Evolutionary conservation across 2,113 vertebrate species (phyloP), one percentile per base, ranked within the genome.

Genomic region (Calyptommatus sinebrachiatus): DNA sequence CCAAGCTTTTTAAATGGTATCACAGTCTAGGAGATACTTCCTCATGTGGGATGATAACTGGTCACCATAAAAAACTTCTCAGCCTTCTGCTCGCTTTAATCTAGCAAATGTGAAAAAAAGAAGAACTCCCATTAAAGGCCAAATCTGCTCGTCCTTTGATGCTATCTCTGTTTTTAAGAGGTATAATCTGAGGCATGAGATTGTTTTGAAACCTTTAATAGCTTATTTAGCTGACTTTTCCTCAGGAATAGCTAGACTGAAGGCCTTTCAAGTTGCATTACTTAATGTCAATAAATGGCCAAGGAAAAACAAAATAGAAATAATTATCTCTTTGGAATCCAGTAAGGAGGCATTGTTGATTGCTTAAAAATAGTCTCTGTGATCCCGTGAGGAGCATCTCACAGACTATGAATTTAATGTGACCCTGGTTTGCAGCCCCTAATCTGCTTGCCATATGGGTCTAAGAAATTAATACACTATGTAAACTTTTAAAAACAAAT

Each of bases 221-320:
- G 87, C 82, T 81, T 85, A 4, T 89, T 88, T 88, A 83, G 73
- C 72, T 76, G 88, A 89, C 83, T 46, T 62, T 35, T 26, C 26
- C 20, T 91, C 92, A 89, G 93, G 88, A 89, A 94, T 95, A 96
- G 88, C 90, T 79, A 76, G 75, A 86, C 79, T 82, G 75, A 66
- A 35, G 86, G 79, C 74, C 90, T 94, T 93, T 92, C 82, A 88
- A 91, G 83, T 89, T 83, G 71, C 73, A 85, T 88, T 89, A 87
- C 67, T 80, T 79, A 26, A 57, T 81, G 85, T 83, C 90, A 88
- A 91, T 89, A 92, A 86, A 16, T 16, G 53, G 83, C 85, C 85
- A 84, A 72, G 85, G 71, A 79, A 87, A 89, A 89, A 73, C 81
- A 80, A 26, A 81, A 90, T 22, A 45, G 85, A 88, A 92, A 76